Base-by-base conservation (phyloP, 37 sponge, comb jelly and placozoan genomes). In the Diacarnus erythraeanus region DNA sequence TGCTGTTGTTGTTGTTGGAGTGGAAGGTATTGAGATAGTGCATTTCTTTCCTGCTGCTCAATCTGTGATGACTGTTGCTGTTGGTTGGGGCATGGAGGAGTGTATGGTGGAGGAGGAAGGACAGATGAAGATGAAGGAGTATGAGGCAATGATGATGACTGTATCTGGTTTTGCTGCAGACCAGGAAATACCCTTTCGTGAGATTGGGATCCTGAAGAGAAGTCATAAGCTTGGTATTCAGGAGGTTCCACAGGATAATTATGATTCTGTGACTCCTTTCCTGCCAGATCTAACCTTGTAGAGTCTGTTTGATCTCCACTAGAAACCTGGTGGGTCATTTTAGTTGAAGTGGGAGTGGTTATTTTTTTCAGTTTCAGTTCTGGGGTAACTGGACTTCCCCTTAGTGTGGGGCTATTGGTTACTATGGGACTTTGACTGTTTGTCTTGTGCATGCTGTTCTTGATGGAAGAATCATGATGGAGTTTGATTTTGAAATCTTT, bases 291-390 rank as follows among this genome's bases (percentile, higher is more conserved):
- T 15, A 47, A 12, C 12, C 6, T 6, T 47, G 6, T 12, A 47
- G 51, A 47, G 12, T 47, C 51, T 47, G 10, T 47, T 47, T 47
- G 51, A 12, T 47, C 51, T 12, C 6, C n/a, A n/a, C n/a, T n/a
- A n/a, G n/a, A n/a, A n/a, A n/a, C n/a, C 12, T 47, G 6, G 51
- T 47, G 12, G 51, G 51, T 47, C 51, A 47, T 47, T 47, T 47
- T 47, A 15, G 51, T 65, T 66, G 47, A 35, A 21, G 40, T 37
- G 34, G 67, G 67, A 30, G 61, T 44, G 68, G 35, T 78, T 4
- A 63, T 1, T 35, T 29, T 78, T 2, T 41, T 63, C 30, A 78
- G 56, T 18, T 56, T 38, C 30, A 74, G 17, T 30, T 74, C 74
- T 1, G 74, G 74, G n/a, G 25, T 23, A 9, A 38, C 42, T 23